phyloP scores from a whole-genome alignment of 1,140 invertebrate genomes.

The Lethocerus indicus region DNA sequence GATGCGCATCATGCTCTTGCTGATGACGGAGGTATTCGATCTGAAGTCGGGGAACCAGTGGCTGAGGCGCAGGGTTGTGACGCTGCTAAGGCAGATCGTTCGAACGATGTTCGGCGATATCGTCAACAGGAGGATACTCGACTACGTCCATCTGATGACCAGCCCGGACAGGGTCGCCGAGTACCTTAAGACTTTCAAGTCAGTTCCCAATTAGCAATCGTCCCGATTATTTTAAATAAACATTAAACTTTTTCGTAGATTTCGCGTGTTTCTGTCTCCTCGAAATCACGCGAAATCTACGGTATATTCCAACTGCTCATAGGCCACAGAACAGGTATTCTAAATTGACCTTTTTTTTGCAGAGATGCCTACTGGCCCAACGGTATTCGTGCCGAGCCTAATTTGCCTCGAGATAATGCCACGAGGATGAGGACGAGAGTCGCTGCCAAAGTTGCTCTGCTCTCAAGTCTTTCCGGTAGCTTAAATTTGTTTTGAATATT shows the following conservation, averaged over 20 bases:
- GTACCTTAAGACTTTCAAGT: conserved; percentile 76
- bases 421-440: conserved; percentile 65
- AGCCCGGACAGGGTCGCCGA: conserved; percentile 79
- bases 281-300: too few species aligned
- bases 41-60: conserved; percentile 74
- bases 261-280: too few species aligned
- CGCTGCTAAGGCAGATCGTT: conserved; percentile 54
- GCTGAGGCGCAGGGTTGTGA: conserved; percentile 64
- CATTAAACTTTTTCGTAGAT: too few species aligned
- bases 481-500: neutral
- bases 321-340: neutral
- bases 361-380: conserved; percentile 68
- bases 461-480: conserved; percentile 58
- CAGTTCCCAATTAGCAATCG: too few species aligned
- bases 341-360: conserved; percentile 14
- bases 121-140: conserved; percentile 77
- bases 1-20: conserved; percentile 61
- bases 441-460: conserved; percentile 66
- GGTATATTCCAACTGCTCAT: too few species aligned
- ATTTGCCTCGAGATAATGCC: conserved; percentile 43
- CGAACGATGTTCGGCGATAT: conserved; percentile 71
- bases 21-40: conserved; percentile 88
- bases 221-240: too few species aligned
- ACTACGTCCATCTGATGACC: conserved; percentile 76
- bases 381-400: conserved; percentile 41